Evolutionary conservation across 2,797 vertebrate species (phyloP).

Genomic region (Chelon auratus): DNA sequence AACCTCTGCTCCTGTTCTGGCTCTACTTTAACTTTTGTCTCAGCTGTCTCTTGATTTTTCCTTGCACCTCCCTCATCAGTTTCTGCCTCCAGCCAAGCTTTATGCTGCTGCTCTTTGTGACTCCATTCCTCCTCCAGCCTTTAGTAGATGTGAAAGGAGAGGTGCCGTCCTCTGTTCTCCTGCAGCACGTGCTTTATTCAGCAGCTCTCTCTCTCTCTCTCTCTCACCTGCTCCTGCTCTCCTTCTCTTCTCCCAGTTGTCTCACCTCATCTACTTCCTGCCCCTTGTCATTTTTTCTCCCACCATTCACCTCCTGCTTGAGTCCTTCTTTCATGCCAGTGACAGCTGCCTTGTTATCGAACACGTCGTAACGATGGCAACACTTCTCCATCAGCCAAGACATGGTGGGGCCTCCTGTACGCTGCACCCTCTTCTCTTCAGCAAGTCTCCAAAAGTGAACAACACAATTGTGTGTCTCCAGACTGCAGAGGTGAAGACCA

Average conservation of each 20-base stretch:
- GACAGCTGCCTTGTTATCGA: slow-evolving; percentile 56
- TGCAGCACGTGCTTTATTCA: slow-evolving; percentile 61
- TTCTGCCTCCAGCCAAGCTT: slow-evolving; percentile 46
- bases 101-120: slow-evolving; percentile 61
- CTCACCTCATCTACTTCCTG: slow-evolving; percentile 6
- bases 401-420: slow-evolving; percentile 51
- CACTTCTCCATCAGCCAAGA: slow-evolving; percentile 63
- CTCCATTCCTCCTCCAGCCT: slow-evolving; percentile 69
- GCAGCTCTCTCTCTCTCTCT: slow-evolving; percentile 34
- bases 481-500: slow-evolving; percentile 60
- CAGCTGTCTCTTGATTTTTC: slow-evolving; percentile 40
- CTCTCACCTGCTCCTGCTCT: slow-evolving; percentile 58
- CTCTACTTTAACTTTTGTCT: slow-evolving; percentile 44
- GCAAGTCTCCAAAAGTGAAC: slow-evolving; percentile 68
- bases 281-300: slow-evolving; percentile 17
- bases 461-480: slow-evolving; percentile 74
- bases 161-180: slow-evolving; percentile 67
- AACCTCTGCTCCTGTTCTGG: slow-evolving; percentile 39
- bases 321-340: not conserved
- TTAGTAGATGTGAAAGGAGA: slow-evolving; percentile 69
- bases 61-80: slow-evolving; percentile 20
- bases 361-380: slow-evolving; percentile 51
- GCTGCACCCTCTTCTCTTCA: slow-evolving; percentile 26
- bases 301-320: slow-evolving; percentile 9
- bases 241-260: slow-evolving; percentile 1